Base-by-base conservation (phyloP, 2,113 vertebrate genomes). In the Zosterops pallidus region DNA sequence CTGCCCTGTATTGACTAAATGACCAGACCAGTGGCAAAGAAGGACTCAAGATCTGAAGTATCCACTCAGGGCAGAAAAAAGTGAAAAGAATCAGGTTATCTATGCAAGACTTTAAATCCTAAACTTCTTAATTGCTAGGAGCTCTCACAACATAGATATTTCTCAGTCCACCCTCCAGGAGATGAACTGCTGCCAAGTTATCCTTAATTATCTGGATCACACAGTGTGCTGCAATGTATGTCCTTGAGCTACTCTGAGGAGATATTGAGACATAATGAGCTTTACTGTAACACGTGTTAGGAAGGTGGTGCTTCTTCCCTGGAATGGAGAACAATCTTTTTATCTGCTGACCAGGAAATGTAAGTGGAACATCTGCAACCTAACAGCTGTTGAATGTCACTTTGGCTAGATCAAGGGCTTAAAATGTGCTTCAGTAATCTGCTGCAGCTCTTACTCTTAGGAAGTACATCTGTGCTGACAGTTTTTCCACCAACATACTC, bases 361-460 rank as follows among this genome's bases (percentile, higher is more conserved):
- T 71, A 44, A 81, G 64, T 53, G 77, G 71, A 94, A 90, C 88
- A 92, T 93, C 76, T 96, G 95, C 57, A 90, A 47, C 46, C 49
- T 68, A 94, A 53, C 93, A 96, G 94, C 95, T 90, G 96, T 46
- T 90, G 86, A 89, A 93, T 67, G 65, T 95, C 92, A 95, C 76
- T 96, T 86, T 96, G 90, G 62, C 56, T 86, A 71, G 86, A 96
- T 94, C 88, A 96, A 95, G 92, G 83, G 56, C 57, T 93, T 89
- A 90, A 84, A 93, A 90, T 62, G 60, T 64, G 80, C 64, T 92
- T 84, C 80, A 93, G 62, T 68, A 93, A 94, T 84, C 83, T 89
- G 72, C 72, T 60, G 31, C 65, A 90, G 80, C 72, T 94, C 80
- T 95, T 92, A 37, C 70, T 78, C 93, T 86, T 82, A 82, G 62